phyloP scores from a whole-genome alignment of 1,140 invertebrate genomes.

The Lepidostoma basale region DNA sequence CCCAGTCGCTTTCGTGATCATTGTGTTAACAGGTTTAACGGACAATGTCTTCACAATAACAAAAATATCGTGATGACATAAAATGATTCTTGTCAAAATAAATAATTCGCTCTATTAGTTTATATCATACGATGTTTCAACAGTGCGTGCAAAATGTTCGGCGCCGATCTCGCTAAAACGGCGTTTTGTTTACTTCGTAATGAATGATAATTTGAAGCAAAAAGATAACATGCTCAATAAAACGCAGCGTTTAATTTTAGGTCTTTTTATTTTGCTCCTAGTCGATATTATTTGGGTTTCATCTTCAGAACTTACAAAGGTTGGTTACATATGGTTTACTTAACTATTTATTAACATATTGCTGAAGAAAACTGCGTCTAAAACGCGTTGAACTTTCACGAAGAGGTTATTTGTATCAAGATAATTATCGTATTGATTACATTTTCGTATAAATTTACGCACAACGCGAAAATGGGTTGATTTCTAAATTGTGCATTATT shows the following conservation, averaged over 20 bases:
- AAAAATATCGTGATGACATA: too few species aligned
- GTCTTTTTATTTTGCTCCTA: conserved; percentile 76
- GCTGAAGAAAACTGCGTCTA: too few species aligned
- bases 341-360: conserved; percentile 15
- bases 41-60: not conserved
- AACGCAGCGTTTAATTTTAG: conserved; percentile 77
- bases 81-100: not conserved
- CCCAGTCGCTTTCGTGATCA: not conserved
- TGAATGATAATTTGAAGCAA: conserved; percentile 30
- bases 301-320: conserved; percentile 84
- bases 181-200: conserved; percentile 37
- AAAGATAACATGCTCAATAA: conserved; percentile 63
- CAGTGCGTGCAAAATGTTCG: conserved; percentile 20
- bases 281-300: conserved; percentile 90
- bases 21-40: conserved; percentile 3
- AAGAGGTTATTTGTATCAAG: too few species aligned
- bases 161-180: not conserved
- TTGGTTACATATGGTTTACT: conserved; percentile 49
- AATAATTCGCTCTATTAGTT: not conserved
- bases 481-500: too few species aligned
- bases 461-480: too few species aligned
- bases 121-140: not conserved
- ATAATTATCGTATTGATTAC: too few species aligned
- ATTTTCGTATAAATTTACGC: too few species aligned
- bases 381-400: too few species aligned